A percentile compares a stretch with the other conserved stretches of the same genome.
phyloP scores from a whole-genome alignment of 64 coral and sea anemone species.

The Hydrozoanthus tunicans region DNA sequence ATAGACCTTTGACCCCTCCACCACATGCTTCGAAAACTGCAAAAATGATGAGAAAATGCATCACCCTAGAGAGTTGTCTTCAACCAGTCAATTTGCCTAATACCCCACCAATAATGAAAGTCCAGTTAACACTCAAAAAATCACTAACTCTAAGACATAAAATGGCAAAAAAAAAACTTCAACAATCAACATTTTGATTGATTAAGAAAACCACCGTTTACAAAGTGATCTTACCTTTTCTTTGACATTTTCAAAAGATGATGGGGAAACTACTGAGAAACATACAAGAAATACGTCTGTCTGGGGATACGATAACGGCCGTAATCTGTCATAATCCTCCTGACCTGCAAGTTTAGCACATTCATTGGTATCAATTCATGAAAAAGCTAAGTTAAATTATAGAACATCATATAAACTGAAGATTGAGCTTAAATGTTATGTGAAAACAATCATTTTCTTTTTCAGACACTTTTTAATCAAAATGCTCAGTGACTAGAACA shows the following conservation, averaged over 20 bases:
- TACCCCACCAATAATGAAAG: too few species aligned
- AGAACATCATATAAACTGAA: too few species aligned
- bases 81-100: too few species aligned
- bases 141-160: too few species aligned
- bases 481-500: background rate
- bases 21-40: too few species aligned
- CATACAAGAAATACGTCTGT: conserved; percentile 98
- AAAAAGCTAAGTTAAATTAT: too few species aligned
- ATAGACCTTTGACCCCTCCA: too few species aligned
- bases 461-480: background rate
- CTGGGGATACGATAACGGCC: conserved; percentile 93
- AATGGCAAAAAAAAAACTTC: background rate
- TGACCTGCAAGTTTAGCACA: conserved; percentile 71
- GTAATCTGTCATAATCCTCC: conserved; percentile 94
- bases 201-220: background rate
- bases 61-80: too few species aligned
- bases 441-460: background rate
- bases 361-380: background rate
- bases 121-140: too few species aligned
- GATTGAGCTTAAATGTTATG: too few species aligned
- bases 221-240: conserved; percentile 76
- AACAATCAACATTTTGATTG: background rate
- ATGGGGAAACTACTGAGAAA: conserved; percentile 98
- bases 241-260: conserved; percentile 99
- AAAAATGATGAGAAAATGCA: too few species aligned